Percentiles rank a stretch among this genome's conserved stretches.
phyloP scores from a whole-genome alignment of 2,888 invertebrate genomes.

The Tridacna crocea region DNA sequence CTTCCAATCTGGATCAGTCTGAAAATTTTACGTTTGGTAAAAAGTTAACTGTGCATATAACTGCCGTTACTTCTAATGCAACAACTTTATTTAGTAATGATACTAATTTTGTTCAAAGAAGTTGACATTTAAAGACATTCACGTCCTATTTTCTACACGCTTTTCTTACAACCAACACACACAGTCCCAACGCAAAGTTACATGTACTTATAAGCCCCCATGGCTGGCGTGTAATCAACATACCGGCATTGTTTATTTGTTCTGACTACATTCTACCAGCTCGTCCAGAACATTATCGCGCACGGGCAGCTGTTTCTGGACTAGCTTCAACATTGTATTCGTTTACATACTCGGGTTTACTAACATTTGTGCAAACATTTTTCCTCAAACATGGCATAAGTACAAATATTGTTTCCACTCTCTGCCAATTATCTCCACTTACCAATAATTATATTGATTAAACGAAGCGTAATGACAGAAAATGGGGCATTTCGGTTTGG shows the following conservation, averaged over 20 bases:
- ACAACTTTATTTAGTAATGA: too few relatives aligned
- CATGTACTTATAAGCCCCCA: too few relatives aligned
- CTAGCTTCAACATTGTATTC: not conserved
- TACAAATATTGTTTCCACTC: conserved; percentile 47
- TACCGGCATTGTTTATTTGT: conserved; percentile 10
- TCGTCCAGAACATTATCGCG: not conserved
- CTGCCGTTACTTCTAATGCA: too few relatives aligned
- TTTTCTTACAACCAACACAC: too few relatives aligned
- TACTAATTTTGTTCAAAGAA: too few relatives aligned
- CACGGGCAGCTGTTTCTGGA: conserved; percentile 1
- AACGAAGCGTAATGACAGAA: conserved; percentile 47
- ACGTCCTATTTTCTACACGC: too few relatives aligned
- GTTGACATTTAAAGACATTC: too few relatives aligned
- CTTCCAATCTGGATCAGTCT: too few relatives aligned
- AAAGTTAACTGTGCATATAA: too few relatives aligned
- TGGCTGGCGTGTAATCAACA: not conserved
- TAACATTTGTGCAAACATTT: conserved; percentile 53
- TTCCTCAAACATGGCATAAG: conserved; percentile 27
- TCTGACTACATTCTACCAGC: not conserved
- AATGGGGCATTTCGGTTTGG: conserved; percentile 36
- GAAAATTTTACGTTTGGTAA: too few relatives aligned
- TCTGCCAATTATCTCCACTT: conserved; percentile 30
- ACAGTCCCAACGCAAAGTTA: too few relatives aligned
- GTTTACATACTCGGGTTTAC: conserved; percentile 4
- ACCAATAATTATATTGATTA: conserved; percentile 44